Conservation (phyloP, 2,797 vertebrate genomes). For the Thunnus albacares region DNA sequence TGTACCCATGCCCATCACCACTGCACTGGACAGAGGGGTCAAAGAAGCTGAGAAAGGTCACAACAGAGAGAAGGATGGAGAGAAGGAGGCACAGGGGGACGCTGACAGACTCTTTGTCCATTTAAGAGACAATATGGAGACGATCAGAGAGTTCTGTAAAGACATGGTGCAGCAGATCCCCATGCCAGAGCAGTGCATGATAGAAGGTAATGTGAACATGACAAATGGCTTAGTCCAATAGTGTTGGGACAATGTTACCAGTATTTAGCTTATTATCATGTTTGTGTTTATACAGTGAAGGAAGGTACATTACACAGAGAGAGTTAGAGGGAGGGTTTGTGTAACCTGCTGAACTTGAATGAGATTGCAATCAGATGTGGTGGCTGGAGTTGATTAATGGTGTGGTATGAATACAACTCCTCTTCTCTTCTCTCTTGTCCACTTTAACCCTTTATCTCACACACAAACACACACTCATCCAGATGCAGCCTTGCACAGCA, state of each 20-base stretch:
- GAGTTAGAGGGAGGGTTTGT: slow-evolving; percentile 29
- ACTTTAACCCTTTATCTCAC: background rate
- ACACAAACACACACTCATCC: slow-evolving; percentile 25
- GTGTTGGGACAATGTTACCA: background rate
- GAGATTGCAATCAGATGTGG: slow-evolving; percentile 59
- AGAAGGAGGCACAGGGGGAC: slow-evolving; percentile 60
- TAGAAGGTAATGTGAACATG: slow-evolving; percentile 90
- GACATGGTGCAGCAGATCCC: slow-evolving; percentile 91
- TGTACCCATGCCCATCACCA: slow-evolving; percentile 26
- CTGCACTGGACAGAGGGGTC: slow-evolving; percentile 51
- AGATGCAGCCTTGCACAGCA: slow-evolving; percentile 12
- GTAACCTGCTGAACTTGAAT: slow-evolving; percentile 47
- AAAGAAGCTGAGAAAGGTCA: slow-evolving; percentile 72
- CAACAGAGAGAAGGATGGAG: slow-evolving; percentile 50
- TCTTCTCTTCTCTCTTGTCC: slow-evolving; percentile 1
- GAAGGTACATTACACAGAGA: background rate
- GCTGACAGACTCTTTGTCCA: slow-evolving; percentile 91
- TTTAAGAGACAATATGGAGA: slow-evolving; percentile 90
- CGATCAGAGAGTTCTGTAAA: slow-evolving; percentile 88
- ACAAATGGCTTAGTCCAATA: slow-evolving; percentile 4
- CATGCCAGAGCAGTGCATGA: slow-evolving; percentile 91
- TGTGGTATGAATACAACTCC: slow-evolving; percentile 22
- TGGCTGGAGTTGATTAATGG: slow-evolving; percentile 53
- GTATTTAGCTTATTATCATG: no score
- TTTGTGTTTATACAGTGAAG: background rate